Base-by-base conservation (phyloP, 2,888 invertebrate genomes). In the Physocephala rufipes region DNA sequence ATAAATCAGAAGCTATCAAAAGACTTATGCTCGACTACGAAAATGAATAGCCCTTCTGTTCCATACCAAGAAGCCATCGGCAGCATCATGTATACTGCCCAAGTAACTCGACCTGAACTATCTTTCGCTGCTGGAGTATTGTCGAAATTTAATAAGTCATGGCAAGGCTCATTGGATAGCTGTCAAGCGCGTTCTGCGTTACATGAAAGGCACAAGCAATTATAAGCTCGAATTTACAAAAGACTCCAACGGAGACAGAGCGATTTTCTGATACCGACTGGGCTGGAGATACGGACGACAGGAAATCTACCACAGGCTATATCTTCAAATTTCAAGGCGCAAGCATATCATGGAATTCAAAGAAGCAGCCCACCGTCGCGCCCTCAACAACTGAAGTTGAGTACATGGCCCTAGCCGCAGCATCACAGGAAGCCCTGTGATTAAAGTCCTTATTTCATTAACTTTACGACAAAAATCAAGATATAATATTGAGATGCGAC, bases 371-470 rank as follows among this genome's bases (percentile, higher is more conserved):
- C 19, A 75, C 73, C 30, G 71, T 74, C 0, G 71, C 74, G 5
- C 55, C 74, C 5, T 76, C 76, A 12, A 73, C 72, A 43, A 69
- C 74, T 0, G 74, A 75, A n/a, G n/a, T n/a, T n/a, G n/a, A n/a
- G n/a, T n/a, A n/a, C n/a, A n/a, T n/a, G n/a, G n/a, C n/a, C n/a
- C n/a, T n/a, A n/a, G n/a, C n/a, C n/a, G n/a, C n/a, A n/a, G n/a
- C n/a, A n/a, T n/a, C n/a, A n/a, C n/a, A n/a, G n/a, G n/a, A n/a
- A n/a, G n/a, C n/a, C n/a, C n/a, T n/a, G n/a, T n/a, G n/a, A n/a
- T n/a, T n/a, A n/a, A n/a, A n/a, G n/a, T n/a, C n/a, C n/a, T n/a
- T n/a, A n/a, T n/a, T n/a, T n/a, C n/a, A n/a, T n/a, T n/a, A n/a
- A n/a, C n/a, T n/a, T n/a, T n/a, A n/a, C n/a, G n/a, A n/a, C n/a